Conservation (phyloP, 2,113 vertebrate genomes). For the Macroglossus sobrinus region DNA sequence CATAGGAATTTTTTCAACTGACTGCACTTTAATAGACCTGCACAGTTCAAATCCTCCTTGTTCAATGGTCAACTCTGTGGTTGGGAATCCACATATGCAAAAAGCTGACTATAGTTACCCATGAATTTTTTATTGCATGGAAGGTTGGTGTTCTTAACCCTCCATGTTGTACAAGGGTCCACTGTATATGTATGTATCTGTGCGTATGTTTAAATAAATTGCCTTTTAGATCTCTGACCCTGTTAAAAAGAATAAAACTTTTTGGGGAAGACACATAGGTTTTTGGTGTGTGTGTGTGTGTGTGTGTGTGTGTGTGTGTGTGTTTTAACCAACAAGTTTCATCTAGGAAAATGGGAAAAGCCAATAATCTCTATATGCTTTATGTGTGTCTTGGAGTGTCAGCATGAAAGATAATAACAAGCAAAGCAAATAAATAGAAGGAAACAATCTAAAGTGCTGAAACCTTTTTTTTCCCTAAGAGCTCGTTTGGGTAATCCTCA, state of each 20-base stretch:
- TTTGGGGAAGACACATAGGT: not conserved
- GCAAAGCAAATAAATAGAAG: constrained; percentile 60
- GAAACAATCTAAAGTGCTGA: constrained; percentile 67
- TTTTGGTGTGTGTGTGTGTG: not conserved
- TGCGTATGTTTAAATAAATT: not conserved
- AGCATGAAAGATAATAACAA: constrained; percentile 65
- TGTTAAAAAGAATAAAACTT: constrained; percentile 24
- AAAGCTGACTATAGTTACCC: not conserved
- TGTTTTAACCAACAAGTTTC: not conserved
- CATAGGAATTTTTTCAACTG: not conserved
- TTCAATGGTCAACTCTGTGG: no score
- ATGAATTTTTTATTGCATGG: not conserved
- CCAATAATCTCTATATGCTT: constrained; percentile 36
- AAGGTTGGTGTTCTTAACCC: no score
- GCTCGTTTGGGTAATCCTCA: constrained; percentile 63
- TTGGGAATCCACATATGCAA: not conserved
- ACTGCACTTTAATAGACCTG: not conserved
- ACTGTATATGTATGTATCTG: not conserved
- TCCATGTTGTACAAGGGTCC: not conserved
- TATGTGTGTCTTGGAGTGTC: constrained; percentile 45
- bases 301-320: not conserved
- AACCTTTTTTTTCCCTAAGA: constrained; percentile 44
- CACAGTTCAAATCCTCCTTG: not conserved
- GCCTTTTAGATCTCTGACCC: not conserved
- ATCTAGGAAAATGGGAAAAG: constrained; percentile 11